Evolutionary conservation across 2,888 invertebrate species (phyloP), one percentile per base, ranked within the genome.

Genomic region (Drosophila affinis): DNA sequence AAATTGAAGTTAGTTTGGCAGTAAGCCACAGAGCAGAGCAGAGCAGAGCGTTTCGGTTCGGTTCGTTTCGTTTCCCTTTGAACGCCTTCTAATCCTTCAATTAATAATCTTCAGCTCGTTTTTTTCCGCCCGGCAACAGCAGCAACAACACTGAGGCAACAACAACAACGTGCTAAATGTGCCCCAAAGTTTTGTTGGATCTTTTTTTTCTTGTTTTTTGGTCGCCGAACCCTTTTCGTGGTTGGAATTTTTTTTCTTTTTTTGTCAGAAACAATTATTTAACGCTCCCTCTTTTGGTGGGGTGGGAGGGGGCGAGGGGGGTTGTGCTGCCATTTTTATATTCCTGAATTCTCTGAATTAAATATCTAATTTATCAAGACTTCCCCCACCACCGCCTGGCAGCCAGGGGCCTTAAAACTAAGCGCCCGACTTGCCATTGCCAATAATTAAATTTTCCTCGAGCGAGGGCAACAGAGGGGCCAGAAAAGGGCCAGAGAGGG

Each of bases 71-170:
- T n/a, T 39, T 56, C 56, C 67, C 63, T 75, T 74, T 77, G 80
- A 82, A 67, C 78, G 76, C 72, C 82, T 78, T 80, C 64, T 87
- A 85, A 85, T 87, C 87, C 85, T 82, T 87, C 85, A 85, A 85
- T 85, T 85, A 85, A 85, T 85, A 85, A 87, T 85, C 82, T 77
- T 80, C 78, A 80, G 74, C 74, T 58, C 59, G n/a, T 56, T 56
- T 76, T 70, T 73, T 46, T 49, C 45, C 51, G n/a, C 39, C 39
- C 27, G 18, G 56, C 57, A 56, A 51, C 47, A 65, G 14, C 39
- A 52, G 10, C 46, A 46, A 47, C 44, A 58, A 18, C 21, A 21
- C 3, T 3, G 3, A 21, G 21, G 18, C 69, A 60, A 47, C 60
- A 65, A 32, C 57, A 68, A 64, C 76, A 72, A 64, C 67, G 65